Evolutionary conservation across 2,888 invertebrate genomes (phyloP).

Genomic region (Alviniconcha strummeri): DNA sequence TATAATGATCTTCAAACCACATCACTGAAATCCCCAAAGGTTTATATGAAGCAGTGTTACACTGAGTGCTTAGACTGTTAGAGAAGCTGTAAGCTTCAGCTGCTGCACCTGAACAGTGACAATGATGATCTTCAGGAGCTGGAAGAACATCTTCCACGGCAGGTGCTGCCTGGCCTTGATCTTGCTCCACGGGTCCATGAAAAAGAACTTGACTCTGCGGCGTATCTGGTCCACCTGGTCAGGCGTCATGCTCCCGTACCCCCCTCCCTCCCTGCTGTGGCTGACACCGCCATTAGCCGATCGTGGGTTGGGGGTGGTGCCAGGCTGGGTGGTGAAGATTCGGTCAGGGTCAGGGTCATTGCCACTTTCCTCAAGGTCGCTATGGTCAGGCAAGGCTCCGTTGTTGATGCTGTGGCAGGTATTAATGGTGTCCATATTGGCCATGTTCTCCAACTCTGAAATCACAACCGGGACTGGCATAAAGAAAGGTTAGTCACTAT

Average conservation of each 20-base stretch:
- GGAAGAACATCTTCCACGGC: conserved; percentile 96
- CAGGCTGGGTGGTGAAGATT: background rate
- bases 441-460: conserved; percentile 37
- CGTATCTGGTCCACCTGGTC: conserved; percentile 70
- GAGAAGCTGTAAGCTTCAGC: too few relatives aligned
- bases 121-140: conserved; percentile 94
- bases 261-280: background rate
- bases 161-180: conserved; percentile 94
- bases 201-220: conserved; percentile 86
- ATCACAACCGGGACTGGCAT: background rate
- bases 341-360: background rate
- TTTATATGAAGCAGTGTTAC: too few relatives aligned
- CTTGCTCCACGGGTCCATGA: conserved; percentile 99
- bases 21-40: too few relatives aligned
- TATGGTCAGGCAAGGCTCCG: background rate
- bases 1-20: too few relatives aligned
- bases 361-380: background rate
- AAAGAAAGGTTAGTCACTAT: background rate
- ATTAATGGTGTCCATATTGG: conserved; percentile 25
- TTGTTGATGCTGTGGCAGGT: conserved; percentile 26
- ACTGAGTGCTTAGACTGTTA: too few relatives aligned
- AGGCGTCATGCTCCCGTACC: conserved; percentile 47
- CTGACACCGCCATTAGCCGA: background rate
- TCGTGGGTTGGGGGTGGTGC: background rate
- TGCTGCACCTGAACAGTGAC: conserved; percentile 87